A percentile compares a stretch with the other conserved stretches of the same genome.
Evolutionary conservation across 2,888 invertebrate species (phyloP).

Genomic region (Cerceris rybyensis): DNA sequence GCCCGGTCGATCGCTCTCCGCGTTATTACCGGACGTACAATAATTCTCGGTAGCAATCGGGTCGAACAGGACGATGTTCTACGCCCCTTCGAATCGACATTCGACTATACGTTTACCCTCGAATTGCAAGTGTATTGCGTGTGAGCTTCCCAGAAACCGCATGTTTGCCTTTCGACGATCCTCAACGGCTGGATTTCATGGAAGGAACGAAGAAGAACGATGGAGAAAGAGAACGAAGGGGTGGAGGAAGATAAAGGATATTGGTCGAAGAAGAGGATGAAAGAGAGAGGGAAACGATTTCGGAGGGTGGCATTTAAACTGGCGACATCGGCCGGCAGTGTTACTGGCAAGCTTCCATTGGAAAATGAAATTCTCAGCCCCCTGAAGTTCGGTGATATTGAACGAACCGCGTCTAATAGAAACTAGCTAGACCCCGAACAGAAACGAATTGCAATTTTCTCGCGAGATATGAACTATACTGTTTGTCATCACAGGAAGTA

Average conservation of each 20-base stretch:
- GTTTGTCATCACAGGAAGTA: not conserved
- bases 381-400: slow-evolving; percentile 20
- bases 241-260: too few relatives aligned
- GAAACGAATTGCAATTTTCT: slow-evolving; percentile 20
- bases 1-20: not conserved
- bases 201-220: slow-evolving; percentile 5
- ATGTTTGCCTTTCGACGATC: not conserved
- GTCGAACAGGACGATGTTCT: not conserved
- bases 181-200: slow-evolving; percentile 6
- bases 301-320: slow-evolving; percentile 29
- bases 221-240: too few relatives aligned
- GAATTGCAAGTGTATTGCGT: not conserved
- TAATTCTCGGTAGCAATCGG: slow-evolving; percentile 4
- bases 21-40: not conserved
- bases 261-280: not conserved
- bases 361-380: slow-evolving; percentile 53
- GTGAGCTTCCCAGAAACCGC: not conserved
- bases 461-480: not conserved
- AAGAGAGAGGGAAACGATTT: not conserved
- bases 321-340: slow-evolving; percentile 24
- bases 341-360: slow-evolving; percentile 51
- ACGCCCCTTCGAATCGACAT: not conserved
- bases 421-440: slow-evolving; percentile 5
- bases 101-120: too few relatives aligned
- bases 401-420: slow-evolving; percentile 22